Percentiles rank a stretch among this genome's conserved stretches.
Conservation (phyloP, 2,888 invertebrate species). For the Cephus pulcher region DNA sequence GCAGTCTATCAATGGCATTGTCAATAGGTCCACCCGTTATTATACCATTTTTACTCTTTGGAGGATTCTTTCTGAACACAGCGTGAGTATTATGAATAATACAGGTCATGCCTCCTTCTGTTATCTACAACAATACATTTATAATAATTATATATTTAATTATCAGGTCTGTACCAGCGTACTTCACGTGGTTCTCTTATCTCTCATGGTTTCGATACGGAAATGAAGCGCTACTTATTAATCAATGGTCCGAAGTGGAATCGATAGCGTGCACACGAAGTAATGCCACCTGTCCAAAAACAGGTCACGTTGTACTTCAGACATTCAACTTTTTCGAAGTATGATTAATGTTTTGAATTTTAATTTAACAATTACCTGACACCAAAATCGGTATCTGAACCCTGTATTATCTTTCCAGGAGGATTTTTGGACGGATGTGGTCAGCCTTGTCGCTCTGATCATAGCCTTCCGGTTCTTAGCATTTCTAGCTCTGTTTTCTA, state of each 20-base stretch:
- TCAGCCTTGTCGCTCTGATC: constrained; percentile 78
- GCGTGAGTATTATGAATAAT: constrained; percentile 70
- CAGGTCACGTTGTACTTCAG: constrained; percentile 82
- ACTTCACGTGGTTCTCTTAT: constrained; percentile 88
- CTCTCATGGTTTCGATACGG: constrained; percentile 94
- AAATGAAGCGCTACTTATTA: constrained; percentile 88
- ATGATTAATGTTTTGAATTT: constrained; percentile 31
- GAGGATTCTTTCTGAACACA: constrained; percentile 94
- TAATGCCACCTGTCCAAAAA: constrained; percentile 82
- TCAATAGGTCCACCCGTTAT: constrained; percentile 92
- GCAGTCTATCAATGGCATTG: constrained; percentile 87
- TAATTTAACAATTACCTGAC: not conserved
- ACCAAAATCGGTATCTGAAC: not conserved
- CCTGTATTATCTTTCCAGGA: constrained; percentile 68
- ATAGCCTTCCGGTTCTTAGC: constrained; percentile 81
- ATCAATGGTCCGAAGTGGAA: constrained; percentile 88
- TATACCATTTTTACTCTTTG: constrained; percentile 94
- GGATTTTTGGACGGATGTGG: constrained; percentile 77
- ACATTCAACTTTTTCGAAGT: constrained; percentile 83
- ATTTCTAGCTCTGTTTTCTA: constrained; percentile 78
- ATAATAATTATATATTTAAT: constrained; percentile 16
- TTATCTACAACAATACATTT: not conserved
- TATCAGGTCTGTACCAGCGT: constrained; percentile 82
- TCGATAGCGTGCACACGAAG: constrained; percentile 80
- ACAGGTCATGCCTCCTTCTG: not conserved